Evolutionary conservation across 1,140 invertebrate genomes (phyloP).

Genomic region (Holcopasites calliopsidis): DNA sequence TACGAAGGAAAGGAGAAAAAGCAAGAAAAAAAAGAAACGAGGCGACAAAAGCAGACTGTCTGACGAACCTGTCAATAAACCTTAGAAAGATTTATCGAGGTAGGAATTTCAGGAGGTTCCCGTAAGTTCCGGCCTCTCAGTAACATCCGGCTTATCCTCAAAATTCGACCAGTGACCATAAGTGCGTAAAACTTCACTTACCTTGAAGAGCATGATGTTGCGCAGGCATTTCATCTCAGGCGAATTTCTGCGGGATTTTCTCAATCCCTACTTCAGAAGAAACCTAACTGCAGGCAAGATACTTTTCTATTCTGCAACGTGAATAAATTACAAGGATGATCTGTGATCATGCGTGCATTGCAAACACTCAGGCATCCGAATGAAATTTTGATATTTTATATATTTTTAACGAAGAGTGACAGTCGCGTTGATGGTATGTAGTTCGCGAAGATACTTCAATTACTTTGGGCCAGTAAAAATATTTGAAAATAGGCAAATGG

Average conservation of each 20-base stretch:
- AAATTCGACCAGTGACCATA: slow-evolving; percentile 47
- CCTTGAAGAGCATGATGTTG: slow-evolving; percentile 19
- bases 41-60: slow-evolving; percentile 43
- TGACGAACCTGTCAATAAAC: slow-evolving; percentile 33
- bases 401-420: too few species aligned
- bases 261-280: slow-evolving; percentile 23
- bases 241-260: slow-evolving; percentile 7
- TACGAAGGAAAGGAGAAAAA: background rate
- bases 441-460: too few species aligned
- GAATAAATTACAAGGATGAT: background rate
- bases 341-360: too few species aligned
- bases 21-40: slow-evolving; percentile 17
- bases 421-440: too few species aligned
- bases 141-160: slow-evolving; percentile 1
- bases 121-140: background rate
- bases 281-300: slow-evolving; percentile 47
- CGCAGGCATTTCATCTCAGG: slow-evolving; percentile 24
- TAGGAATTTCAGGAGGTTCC: background rate
- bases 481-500: too few species aligned
- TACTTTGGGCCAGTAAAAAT: too few species aligned
- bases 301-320: background rate
- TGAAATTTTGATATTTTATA: too few species aligned
- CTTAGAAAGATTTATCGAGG: background rate
- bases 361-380: too few species aligned
- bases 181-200: background rate